phyloP scores from a whole-genome alignment of 2,113 vertebrate species.

The Dasyprocta punctata region DNA sequence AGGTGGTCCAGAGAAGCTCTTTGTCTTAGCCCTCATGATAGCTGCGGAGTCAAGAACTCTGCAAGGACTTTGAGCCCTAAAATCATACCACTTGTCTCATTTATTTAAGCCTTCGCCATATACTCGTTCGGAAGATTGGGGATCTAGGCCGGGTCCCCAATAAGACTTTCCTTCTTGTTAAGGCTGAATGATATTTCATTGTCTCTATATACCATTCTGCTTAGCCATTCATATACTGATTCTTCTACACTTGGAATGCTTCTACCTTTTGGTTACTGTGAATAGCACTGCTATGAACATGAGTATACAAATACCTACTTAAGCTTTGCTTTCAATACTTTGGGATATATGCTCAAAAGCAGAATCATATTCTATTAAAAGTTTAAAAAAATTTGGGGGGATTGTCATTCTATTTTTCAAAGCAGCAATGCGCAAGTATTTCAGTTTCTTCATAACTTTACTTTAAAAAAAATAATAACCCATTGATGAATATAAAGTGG shows the following conservation, averaged over 20 bases:
- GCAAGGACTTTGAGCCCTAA: too few species aligned
- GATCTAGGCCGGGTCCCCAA: too few species aligned
- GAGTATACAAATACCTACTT: not conserved
- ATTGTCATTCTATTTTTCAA: not conserved
- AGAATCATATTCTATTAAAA: not conserved
- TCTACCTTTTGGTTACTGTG: not conserved
- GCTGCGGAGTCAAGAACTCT: too few species aligned
- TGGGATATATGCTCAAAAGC: not conserved
- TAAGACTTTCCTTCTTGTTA: slow-evolving; percentile 23
- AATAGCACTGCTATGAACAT: not conserved
- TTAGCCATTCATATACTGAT: not conserved
- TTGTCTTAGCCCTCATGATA: too few species aligned
- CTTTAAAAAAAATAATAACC: not conserved
- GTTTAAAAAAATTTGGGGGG: not conserved
- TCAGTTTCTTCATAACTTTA: not conserved
- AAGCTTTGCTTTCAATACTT: not conserved
- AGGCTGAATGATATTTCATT: not conserved
- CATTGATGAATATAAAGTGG: not conserved
- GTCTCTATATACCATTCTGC: not conserved
- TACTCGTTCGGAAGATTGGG: too few species aligned
- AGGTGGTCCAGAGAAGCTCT: too few species aligned
- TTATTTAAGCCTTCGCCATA: too few species aligned
- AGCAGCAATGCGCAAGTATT: not conserved
- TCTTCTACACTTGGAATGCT: not conserved
- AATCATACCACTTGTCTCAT: too few species aligned